Evolutionary conservation across 2,888 invertebrate genomes (phyloP).

Genomic region (Cerastis rubricosa): DNA sequence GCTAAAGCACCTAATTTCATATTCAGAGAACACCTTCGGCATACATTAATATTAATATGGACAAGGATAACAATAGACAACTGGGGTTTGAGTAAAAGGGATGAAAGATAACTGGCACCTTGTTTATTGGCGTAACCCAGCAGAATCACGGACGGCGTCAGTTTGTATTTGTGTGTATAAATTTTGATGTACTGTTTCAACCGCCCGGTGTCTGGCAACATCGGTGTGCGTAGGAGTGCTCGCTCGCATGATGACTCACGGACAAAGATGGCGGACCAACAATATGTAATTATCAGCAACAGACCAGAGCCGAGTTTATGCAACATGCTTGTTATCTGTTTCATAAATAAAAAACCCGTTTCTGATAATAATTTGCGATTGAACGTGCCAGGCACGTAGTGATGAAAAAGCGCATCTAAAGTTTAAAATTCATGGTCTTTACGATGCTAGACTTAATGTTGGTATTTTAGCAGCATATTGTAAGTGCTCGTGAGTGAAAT

Average conservation of each 20-base stretch:
- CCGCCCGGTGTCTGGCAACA: slow-evolving; percentile 75
- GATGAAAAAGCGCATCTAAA: slow-evolving; percentile 45
- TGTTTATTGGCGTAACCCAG: slow-evolving; percentile 65
- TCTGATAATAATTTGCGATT: slow-evolving; percentile 43
- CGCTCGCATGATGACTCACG: slow-evolving; percentile 74
- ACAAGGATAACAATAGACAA: slow-evolving; percentile 66
- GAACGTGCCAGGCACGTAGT: slow-evolving; percentile 24
- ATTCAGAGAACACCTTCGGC: slow-evolving; percentile 69
- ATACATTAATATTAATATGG: slow-evolving; percentile 71
- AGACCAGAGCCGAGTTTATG: slow-evolving; percentile 64
- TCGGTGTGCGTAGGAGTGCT: slow-evolving; percentile 79
- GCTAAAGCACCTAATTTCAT: slow-evolving; percentile 63
- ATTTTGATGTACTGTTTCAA: slow-evolving; percentile 78
- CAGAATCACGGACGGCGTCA: slow-evolving; percentile 59
- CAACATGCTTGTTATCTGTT: slow-evolving; percentile 64
- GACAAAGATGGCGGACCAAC: slow-evolving; percentile 82
- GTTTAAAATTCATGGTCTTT: slow-evolving; percentile 17
- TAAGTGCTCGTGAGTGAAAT: slow-evolving; percentile 23
- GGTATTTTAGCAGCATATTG: slow-evolving; percentile 18
- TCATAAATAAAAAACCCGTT: slow-evolving; percentile 53
- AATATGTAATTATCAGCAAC: slow-evolving; percentile 83
- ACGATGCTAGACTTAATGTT: slow-evolving; percentile 22
- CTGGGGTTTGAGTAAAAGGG: slow-evolving; percentile 59
- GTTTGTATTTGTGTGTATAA: slow-evolving; percentile 73
- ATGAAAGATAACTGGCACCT: slow-evolving; percentile 63